Conservation (phyloP, 2,113 vertebrate genomes). For the Ceuthmochares aereus region DNA sequence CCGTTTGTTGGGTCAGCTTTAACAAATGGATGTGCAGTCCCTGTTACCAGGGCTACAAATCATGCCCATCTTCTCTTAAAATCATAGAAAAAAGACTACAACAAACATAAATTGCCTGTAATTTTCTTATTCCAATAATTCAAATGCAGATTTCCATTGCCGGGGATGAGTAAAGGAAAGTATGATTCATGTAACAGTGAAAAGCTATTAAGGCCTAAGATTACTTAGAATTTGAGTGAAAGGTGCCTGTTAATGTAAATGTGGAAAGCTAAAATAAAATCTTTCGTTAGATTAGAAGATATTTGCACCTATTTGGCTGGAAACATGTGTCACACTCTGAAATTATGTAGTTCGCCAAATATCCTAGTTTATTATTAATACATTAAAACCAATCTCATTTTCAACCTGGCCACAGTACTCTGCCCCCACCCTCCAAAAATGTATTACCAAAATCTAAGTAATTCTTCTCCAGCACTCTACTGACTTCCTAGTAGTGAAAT, state of each 20-base stretch:
- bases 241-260: slow-evolving; percentile 47
- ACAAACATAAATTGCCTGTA: slow-evolving; percentile 71
- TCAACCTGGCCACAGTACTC: not conserved
- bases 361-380: not conserved
- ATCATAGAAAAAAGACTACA: slow-evolving; percentile 62
- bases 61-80: slow-evolving; percentile 60
- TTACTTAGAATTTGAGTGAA: slow-evolving; percentile 56
- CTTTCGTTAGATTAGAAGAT: not conserved
- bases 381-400: not conserved
- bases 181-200: slow-evolving; percentile 24
- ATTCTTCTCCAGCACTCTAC: not conserved
- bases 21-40: slow-evolving; percentile 7
- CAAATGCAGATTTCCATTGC: slow-evolving; percentile 54
- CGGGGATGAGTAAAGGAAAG: slow-evolving; percentile 34
- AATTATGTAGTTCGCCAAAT: not conserved
- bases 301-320: not conserved
- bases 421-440: too few relatives aligned
- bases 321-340: not conserved
- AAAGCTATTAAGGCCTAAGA: slow-evolving; percentile 41
- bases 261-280: slow-evolving; percentile 20
- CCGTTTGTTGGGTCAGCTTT: slow-evolving; percentile 15
- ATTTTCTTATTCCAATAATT: slow-evolving; percentile 73
- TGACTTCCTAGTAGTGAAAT: not conserved
- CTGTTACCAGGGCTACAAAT: slow-evolving; percentile 68
- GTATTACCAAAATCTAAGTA: not conserved